Conservation (phyloP, 2,888 invertebrate species). For the Anthrax anthrax region DNA sequence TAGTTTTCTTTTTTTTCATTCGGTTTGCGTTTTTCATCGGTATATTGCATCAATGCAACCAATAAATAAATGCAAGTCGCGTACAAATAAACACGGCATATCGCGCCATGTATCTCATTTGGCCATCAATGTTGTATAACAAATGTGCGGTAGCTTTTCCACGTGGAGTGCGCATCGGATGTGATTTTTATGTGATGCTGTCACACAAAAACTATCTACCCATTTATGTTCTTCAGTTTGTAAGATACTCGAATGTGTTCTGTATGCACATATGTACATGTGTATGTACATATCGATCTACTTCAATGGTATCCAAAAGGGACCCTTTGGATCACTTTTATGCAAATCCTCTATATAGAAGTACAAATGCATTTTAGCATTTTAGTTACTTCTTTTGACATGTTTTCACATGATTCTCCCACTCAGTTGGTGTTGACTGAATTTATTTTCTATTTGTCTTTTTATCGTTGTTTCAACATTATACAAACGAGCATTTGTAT, state of each 20-base stretch:
- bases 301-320: slow-evolving; percentile 6
- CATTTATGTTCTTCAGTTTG: no score
- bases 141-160: slow-evolving; percentile 26
- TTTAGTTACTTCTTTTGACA: slow-evolving; percentile 10
- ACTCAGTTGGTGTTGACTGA: slow-evolving; percentile 11
- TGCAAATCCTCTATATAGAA: slow-evolving; percentile 11
- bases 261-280: not conserved
- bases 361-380: slow-evolving; percentile 11
- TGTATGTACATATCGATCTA: not conserved
- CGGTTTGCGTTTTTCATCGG: no score
- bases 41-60: slow-evolving; percentile 11
- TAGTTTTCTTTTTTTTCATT: not conserved
- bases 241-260: no score
- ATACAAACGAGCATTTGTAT: no score
- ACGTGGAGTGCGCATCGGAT: slow-evolving; percentile 8
- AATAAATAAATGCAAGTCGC: slow-evolving; percentile 14
- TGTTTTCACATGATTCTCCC: slow-evolving; percentile 13
- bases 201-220: not conserved
- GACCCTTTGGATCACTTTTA: slow-evolving; percentile 9
- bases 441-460: no score
- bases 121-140: slow-evolving; percentile 32
- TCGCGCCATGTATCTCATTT: slow-evolving; percentile 34
- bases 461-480: not conserved
- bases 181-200: not conserved
- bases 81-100: slow-evolving; percentile 18